These are phyloP conservation scores for Etheostoma perlongum DNA, from an alignment of 2,797 vertebrate genomes.

Conservation along the genomic window DNA sequence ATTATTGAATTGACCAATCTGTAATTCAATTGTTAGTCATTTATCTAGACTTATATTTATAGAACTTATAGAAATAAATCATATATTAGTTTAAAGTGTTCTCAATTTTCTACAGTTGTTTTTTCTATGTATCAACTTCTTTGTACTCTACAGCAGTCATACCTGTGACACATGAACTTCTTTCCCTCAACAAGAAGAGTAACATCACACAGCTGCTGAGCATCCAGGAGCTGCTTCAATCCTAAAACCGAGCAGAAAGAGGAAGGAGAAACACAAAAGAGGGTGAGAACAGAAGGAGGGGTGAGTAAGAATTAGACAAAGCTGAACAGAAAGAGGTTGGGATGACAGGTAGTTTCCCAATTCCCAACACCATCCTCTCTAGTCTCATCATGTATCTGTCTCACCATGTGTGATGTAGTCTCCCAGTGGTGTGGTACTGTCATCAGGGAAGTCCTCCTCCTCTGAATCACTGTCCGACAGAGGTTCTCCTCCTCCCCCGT, in stretches of 20 bases:
- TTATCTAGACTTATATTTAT: no score
- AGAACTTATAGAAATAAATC: background rate
- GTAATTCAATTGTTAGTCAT: background rate
- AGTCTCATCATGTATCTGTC: background rate
- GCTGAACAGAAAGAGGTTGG: background rate
- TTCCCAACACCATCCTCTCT: background rate
- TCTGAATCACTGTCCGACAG: constrained; percentile 88
- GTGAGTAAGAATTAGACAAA: background rate
- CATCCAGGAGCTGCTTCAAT: constrained; percentile 86
- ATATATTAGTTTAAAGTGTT: background rate
- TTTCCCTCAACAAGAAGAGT: constrained; percentile 87
- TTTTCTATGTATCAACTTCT: background rate
- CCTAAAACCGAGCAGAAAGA: constrained; percentile 68
- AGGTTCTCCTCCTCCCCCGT: constrained; percentile 83
- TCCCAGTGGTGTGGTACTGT: constrained; percentile 86
- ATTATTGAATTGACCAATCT: background rate
- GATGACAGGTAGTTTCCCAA: background rate
- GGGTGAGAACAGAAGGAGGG: background rate
- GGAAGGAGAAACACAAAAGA: background rate
- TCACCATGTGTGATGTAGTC: constrained; percentile 87
- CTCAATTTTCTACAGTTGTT: background rate
- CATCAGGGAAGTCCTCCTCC: constrained; percentile 89
- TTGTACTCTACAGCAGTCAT: background rate
- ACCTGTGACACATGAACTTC: constrained; percentile 91
- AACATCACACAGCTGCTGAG: constrained; percentile 88